Percentiles rank a stretch among this genome's conserved stretches.
phyloP scores from a whole-genome alignment of 2,888 invertebrate species.

The Polydrusus tereticollis region DNA sequence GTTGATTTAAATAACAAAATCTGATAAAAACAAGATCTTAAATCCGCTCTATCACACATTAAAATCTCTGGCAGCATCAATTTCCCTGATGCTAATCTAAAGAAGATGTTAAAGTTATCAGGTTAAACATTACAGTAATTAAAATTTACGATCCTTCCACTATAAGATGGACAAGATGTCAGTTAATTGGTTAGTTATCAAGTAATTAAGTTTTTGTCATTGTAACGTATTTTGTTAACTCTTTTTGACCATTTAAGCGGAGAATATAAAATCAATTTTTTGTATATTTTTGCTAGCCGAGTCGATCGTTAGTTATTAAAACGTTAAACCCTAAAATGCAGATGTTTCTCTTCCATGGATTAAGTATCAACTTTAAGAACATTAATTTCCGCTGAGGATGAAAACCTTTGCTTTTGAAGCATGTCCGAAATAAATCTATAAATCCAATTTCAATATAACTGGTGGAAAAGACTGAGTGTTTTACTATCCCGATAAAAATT shows the following conservation, averaged over 20 bases:
- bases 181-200: conserved; percentile 3
- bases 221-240: background rate
- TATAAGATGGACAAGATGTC: background rate
- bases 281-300: too few relatives aligned
- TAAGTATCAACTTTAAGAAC: too few relatives aligned
- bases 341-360: too few relatives aligned
- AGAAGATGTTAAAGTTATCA: conserved; percentile 8
- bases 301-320: too few relatives aligned
- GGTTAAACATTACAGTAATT: conserved; percentile 19
- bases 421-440: too few relatives aligned
- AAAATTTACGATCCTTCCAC: conserved; percentile 11
- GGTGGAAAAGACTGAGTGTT: too few relatives aligned
- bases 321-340: too few relatives aligned
- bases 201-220: conserved; percentile 5
- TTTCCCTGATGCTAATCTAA: conserved; percentile 33
- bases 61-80: conserved; percentile 26
- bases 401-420: too few relatives aligned
- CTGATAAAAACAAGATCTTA: conserved; percentile 25
- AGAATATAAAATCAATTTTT: too few relatives aligned
- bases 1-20: conserved; percentile 23
- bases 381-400: too few relatives aligned
- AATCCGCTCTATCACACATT: conserved; percentile 10
- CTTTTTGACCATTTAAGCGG: background rate
- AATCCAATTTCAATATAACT: too few relatives aligned
- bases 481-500: too few relatives aligned